Evolutionary conservation across 2,797 vertebrate genomes (phyloP), one percentile per base, ranked within the genome.

Genomic region (Gallinago stenura): DNA sequence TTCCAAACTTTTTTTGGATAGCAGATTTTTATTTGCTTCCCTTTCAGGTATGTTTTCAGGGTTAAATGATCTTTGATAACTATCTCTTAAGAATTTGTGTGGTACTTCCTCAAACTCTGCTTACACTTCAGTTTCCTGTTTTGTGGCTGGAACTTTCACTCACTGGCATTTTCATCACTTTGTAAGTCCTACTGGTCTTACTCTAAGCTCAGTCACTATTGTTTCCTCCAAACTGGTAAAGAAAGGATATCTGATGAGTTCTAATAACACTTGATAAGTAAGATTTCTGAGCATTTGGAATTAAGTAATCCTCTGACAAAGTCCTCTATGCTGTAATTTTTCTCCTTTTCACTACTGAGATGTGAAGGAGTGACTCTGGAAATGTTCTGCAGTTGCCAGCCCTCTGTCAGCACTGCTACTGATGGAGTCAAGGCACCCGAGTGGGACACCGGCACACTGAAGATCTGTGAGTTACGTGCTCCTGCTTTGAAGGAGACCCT

Each of bases 181-280:
- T 24, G 5, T 4, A 2, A 0, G 1, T 37, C 31, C 56, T 35
- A 13, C 15, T 2, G 17, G 21, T 85, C 57, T 64, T 30, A 37
- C n/a, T 62, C 39, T 69, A 37, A 80, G 64, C 81, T 94, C 51
- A 54, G 61, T 21, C 61, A 26, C 7, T 37, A 50, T 51, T 7
- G 7, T 46, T 89, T 61, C 75, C 51, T 90, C 60, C 37, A 26
- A 2, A 26, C 46, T 35, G 30, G 21, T 33, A 22, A n/a, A 69
- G 58, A 62, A 93, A 84, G 58, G 31, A 17, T 65, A 75, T 31
- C 21, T 15, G 53, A 39, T 14, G 43, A 64, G 33, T 4, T 15
- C 22, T 51, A 61, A 71, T 79, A 21, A 10, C 90, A 77, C 58
- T 43, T 24, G 51, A n/a, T 21, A 28, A 10, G 0, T 4, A 45